Evolutionary conservation across 2,888 invertebrate species (phyloP).

Genomic region (Abscondita cerata): DNA sequence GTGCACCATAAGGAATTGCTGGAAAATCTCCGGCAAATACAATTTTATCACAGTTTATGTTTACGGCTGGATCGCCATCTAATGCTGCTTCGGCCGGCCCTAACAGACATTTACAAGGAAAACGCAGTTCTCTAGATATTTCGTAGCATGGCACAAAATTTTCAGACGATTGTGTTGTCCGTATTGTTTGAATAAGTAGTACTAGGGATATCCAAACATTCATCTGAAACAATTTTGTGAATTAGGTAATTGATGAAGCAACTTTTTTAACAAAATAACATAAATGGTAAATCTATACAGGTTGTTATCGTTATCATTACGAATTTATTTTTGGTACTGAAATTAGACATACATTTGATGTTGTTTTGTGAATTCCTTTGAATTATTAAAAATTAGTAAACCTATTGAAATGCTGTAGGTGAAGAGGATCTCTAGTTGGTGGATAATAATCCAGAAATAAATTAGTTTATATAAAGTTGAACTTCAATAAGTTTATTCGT

Average conservation of each 20-base stretch:
- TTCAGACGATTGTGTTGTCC: constrained; percentile 29
- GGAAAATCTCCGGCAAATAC: constrained; percentile 83
- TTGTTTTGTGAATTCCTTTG: too few relatives aligned
- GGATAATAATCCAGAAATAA: too few relatives aligned
- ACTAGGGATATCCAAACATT: constrained; percentile 28
- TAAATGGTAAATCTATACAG: background rate
- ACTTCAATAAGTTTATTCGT: too few relatives aligned
- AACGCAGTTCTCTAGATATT: constrained; percentile 75
- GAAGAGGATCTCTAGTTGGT: too few relatives aligned
- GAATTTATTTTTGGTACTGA: too few relatives aligned
- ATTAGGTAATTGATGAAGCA: background rate
- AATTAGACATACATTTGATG: too few relatives aligned
- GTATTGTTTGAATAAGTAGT: constrained; percentile 23
- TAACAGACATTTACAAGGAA: constrained; percentile 72
- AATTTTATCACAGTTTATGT: constrained; percentile 83
- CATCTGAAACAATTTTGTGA: constrained; percentile 41
- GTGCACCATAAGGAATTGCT: constrained; percentile 77
- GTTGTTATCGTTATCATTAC: too few relatives aligned
- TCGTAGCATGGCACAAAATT: constrained; percentile 71
- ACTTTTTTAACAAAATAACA: background rate
- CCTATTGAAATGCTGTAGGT: too few relatives aligned
- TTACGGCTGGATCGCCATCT: constrained; percentile 62
- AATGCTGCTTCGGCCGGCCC: constrained; percentile 61
- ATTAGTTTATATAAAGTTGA: too few relatives aligned
- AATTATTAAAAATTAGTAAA: too few relatives aligned